Evolutionary conservation across 1,140 invertebrate genomes (phyloP).

Genomic region (Aphaenogaster ashmeadi): DNA sequence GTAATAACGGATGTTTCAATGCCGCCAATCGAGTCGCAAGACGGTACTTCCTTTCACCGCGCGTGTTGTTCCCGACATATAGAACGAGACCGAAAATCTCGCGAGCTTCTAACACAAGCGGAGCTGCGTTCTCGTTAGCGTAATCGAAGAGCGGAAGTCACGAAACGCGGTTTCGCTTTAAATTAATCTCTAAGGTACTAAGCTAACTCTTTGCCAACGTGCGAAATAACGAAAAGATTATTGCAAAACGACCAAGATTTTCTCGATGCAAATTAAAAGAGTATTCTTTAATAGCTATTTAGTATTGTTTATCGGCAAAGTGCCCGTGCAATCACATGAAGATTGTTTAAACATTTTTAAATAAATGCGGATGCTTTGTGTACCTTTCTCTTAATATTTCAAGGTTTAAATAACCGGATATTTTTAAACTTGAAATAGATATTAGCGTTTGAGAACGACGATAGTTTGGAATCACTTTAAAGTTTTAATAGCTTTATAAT

Average conservation of each 20-base stretch:
- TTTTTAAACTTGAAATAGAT: neutral
- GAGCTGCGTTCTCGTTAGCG: constrained; percentile 40
- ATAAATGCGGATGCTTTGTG: neutral
- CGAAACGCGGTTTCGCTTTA: neutral
- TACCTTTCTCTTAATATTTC: neutral
- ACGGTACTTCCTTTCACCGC: constrained; percentile 69
- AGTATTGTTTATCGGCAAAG: neutral
- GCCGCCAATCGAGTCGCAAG: constrained; percentile 25
- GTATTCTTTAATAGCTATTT: neutral
- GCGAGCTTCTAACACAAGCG: constrained; percentile 3
- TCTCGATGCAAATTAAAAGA: neutral
- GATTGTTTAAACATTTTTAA: neutral
- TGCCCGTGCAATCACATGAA: neutral
- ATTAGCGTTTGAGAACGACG: neutral
- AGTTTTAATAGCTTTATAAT: neutral
- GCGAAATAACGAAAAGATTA: neutral
- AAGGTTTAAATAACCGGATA: neutral
- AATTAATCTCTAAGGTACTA: neutral
- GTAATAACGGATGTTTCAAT: constrained; percentile 44
- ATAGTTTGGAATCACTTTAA: neutral
- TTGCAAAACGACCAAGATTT: neutral
- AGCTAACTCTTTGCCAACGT: neutral
- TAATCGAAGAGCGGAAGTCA: constrained; percentile 56
- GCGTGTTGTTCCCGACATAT: constrained; percentile 35
- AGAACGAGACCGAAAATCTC: constrained; percentile 65